Percentiles rank a stretch among this genome's conserved stretches.
These are phyloP conservation scores for Motacilla alba DNA, from an alignment of 2,113 vertebrate genomes.

Conservation along the genomic window DNA sequence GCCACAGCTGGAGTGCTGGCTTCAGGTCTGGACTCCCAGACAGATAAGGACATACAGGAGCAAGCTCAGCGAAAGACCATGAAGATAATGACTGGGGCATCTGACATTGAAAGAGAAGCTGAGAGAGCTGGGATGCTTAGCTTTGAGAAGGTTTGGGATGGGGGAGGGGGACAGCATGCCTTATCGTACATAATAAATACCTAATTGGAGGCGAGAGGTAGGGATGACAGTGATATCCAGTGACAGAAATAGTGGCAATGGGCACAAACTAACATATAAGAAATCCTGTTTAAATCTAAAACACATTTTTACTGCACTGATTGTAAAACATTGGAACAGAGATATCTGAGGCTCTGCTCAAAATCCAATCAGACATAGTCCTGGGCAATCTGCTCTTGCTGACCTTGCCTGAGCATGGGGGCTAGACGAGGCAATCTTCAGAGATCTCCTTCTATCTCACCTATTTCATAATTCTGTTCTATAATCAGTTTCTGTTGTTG, in stretches of 20 bases:
- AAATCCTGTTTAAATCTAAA: neutral
- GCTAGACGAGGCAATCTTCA: neutral
- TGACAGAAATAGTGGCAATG: neutral
- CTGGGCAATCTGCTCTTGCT: neutral
- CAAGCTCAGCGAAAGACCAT: neutral
- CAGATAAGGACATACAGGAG: neutral
- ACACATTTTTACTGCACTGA: neutral
- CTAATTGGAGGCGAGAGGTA: neutral
- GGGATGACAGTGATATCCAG: neutral
- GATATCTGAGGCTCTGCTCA: neutral
- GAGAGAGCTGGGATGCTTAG: neutral
- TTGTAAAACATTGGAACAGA: neutral
- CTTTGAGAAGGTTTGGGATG: neutral
- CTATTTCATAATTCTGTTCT: neutral
- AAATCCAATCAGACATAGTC: neutral
- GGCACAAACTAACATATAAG: neutral
- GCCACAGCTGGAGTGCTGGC: neutral
- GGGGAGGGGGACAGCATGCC: neutral
- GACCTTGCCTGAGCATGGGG: neutral
- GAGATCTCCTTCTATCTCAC: neutral
- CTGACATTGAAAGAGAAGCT: neutral
- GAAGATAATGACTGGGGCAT: neutral
- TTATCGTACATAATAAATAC: neutral
- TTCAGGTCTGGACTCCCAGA: neutral
- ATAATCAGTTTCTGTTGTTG: neutral